These are phyloP conservation scores for Psilanteris sp. DNA, from an alignment of 1,140 invertebrate genomes.

Conservation along the genomic window DNA sequence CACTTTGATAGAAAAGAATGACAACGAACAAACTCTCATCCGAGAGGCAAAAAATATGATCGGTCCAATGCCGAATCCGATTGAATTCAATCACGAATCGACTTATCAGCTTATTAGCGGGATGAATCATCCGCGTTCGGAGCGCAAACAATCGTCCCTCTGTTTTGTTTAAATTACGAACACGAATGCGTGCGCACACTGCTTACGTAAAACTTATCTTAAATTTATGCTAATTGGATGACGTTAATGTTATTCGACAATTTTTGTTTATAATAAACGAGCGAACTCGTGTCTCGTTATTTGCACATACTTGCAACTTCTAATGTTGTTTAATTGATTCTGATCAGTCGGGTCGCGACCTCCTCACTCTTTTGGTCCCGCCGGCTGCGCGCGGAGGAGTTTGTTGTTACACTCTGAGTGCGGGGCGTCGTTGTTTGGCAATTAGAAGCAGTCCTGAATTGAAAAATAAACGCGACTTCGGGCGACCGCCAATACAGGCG, in stretches of 20 bases:
- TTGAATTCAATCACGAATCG: constrained; percentile 5
- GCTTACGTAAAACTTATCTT: constrained; percentile 23
- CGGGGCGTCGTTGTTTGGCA: too few relatives aligned
- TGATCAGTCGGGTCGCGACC: too few relatives aligned
- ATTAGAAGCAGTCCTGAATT: too few relatives aligned
- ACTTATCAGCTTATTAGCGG: constrained; percentile 24
- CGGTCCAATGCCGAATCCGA: background rate
- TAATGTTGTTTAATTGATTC: too few relatives aligned
- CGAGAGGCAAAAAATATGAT: too few relatives aligned
- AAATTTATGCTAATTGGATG: constrained; percentile 31
- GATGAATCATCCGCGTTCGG: background rate
- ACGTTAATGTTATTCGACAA: constrained; percentile 12
- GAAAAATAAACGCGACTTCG: too few relatives aligned
- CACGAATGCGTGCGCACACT: constrained; percentile 7
- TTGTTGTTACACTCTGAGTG: too few relatives aligned
- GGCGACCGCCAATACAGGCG: too few relatives aligned
- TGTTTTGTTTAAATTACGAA: constrained; percentile 10
- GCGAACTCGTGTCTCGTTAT: too few relatives aligned
- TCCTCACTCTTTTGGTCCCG: background rate
- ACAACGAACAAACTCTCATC: too few relatives aligned
- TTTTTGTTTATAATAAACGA: constrained; percentile 28
- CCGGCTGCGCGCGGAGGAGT: too few relatives aligned
- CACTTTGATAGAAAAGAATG: background rate
- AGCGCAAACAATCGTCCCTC: constrained; percentile 1
- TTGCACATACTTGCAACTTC: too few relatives aligned